Base-by-base conservation (phyloP, 2,888 invertebrate genomes). In the Pheosia tremula region DNA sequence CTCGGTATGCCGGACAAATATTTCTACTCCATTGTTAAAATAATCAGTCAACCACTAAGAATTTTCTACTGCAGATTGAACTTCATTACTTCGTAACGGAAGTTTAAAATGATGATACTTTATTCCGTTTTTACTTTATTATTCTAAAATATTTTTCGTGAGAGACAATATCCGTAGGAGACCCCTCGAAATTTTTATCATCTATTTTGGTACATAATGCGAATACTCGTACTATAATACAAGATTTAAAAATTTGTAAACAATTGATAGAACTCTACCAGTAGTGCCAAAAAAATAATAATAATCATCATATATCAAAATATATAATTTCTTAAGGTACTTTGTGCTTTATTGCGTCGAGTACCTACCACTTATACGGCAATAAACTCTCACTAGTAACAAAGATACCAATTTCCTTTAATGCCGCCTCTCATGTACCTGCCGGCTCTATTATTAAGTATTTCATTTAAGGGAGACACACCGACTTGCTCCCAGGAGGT, bases 391-490 rank as follows among this genome's bases (percentile, higher is more conserved):
- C 76, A 76, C 72, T 80, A 71, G 77, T 80, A 79, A 85, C 81
- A 82, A 85, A 80, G 73, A 73, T 64, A 71, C 74, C 79, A 80
- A 81, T 86, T 88, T 85, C 74, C 82, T 84, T 79, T 81, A 88
- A 86, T 84, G 81, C 77, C 69, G 67, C 71, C 75, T 75, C 83
- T 74, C 81, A 72, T 80, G 81, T 83, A 90, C 84, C 82, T 80
- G 79, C 76, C 68, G 68, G 75, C 80, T 84, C 84, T 86, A 88
- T 91, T 91, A 91, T 90, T 89, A 90, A 87, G 87, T 82, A 88
- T 87, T 90, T 91, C 89, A 90, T 90, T 91, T 89, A 90, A 88
- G 85, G 78, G 85, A 75, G 83, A 84, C 83, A 83, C 81, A 78
- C 79, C 81, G 79, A 77, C 81, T 73, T 66, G 56, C 75, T 88